Percentiles rank a stretch among this genome's conserved stretches.
phyloP scores from a whole-genome alignment of 2,113 vertebrate species.

The Marmota monax region DNA sequence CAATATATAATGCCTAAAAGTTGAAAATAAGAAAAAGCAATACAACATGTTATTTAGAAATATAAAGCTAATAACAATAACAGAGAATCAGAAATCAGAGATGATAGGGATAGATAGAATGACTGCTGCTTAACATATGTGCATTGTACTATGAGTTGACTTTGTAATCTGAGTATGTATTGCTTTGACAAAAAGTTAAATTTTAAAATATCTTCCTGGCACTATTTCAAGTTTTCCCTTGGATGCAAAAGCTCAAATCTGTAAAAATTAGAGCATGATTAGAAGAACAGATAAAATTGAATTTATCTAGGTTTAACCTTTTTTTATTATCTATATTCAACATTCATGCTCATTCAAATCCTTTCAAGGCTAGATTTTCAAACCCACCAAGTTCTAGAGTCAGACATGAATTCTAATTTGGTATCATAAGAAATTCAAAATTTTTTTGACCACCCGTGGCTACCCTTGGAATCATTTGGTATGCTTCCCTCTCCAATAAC shows the following conservation, averaged over 20 bases:
- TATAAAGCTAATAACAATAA: conserved; percentile 23
- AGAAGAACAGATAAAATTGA: conserved; percentile 51
- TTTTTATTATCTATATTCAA: not conserved
- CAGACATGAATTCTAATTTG: not conserved
- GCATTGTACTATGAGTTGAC: not conserved
- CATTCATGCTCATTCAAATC: not conserved
- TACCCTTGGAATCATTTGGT: too few species aligned
- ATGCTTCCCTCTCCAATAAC: too few species aligned
- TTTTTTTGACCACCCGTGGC: not conserved
- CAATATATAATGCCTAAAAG: conserved; percentile 27
- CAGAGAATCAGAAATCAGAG: not conserved
- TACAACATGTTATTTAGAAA: conserved; percentile 16
- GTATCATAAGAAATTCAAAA: not conserved
- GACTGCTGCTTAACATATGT: not conserved
- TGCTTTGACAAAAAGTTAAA: conserved; percentile 33
- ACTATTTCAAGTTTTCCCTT: conserved; percentile 52
- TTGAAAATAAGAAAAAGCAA: conserved; percentile 15
- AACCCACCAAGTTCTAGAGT: not conserved
- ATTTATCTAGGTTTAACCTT: not conserved
- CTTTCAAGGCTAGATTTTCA: not conserved
- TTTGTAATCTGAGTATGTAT: conserved; percentile 8
- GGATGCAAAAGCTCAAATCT: not conserved
- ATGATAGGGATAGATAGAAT: not conserved
- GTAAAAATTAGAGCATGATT: not conserved
- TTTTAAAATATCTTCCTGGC: conserved; percentile 35